A percentile compares a stretch with the other conserved stretches of the same genome.
phyloP scores from a whole-genome alignment of 2,888 invertebrate genomes.

The Rutpela maculata region DNA sequence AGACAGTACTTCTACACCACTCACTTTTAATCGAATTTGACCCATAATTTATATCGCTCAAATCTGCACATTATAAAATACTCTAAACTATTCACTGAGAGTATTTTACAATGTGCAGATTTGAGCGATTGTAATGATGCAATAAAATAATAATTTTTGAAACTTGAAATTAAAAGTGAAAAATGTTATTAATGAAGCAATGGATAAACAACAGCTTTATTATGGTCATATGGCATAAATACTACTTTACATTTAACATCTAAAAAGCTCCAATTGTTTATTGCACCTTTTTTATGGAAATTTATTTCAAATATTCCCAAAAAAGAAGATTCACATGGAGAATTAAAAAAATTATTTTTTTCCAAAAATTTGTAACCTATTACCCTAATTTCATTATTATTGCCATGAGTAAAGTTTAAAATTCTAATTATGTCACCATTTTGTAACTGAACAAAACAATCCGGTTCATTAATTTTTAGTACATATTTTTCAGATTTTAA shows the following conservation, averaged over 20 bases:
- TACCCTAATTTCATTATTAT: neutral
- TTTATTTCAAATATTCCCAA: neutral
- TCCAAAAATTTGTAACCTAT: slow-evolving; percentile 1
- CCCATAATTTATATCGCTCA: too few species aligned
- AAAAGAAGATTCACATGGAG: neutral
- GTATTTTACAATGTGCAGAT: too few species aligned
- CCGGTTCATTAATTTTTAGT: neutral
- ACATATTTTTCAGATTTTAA: neutral
- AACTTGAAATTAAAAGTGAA: too few species aligned
- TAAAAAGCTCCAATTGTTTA: neutral
- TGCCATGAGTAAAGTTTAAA: neutral
- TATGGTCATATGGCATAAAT: neutral
- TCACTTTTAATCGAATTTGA: too few species aligned
- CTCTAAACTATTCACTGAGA: too few species aligned
- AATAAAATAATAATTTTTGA: too few species aligned
- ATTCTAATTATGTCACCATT: neutral
- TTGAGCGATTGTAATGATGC: too few species aligned
- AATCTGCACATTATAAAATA: too few species aligned
- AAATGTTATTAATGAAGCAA: neutral
- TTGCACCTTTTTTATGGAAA: neutral
- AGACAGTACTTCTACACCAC: too few species aligned
- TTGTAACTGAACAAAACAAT: slow-evolving; percentile 1
- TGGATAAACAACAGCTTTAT: neutral
- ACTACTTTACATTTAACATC: neutral
- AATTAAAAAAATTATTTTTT: neutral